Evolutionary conservation across 2,113 vertebrate genomes (phyloP).

Genomic region (Charadrius vociferus): DNA sequence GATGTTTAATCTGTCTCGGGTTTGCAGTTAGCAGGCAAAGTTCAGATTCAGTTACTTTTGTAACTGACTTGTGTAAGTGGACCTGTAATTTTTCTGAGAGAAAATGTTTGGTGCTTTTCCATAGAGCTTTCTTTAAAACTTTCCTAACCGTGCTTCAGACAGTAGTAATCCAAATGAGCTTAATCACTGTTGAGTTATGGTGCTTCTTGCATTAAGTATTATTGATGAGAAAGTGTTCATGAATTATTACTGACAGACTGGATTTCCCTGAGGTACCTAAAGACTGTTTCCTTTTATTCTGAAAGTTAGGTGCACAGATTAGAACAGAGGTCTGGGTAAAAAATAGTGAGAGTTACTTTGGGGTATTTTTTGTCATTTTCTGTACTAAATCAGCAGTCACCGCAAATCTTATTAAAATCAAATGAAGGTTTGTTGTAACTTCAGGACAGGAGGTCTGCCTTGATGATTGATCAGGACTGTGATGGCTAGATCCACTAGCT

Average conservation of each 20-base stretch:
- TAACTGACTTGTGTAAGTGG: background rate
- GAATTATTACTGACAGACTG: slow-evolving; percentile 33
- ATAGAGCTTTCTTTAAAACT: background rate
- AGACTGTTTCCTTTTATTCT: background rate
- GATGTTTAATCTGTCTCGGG: background rate
- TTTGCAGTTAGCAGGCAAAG: background rate
- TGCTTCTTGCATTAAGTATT: slow-evolving; percentile 52
- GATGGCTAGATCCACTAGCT: background rate
- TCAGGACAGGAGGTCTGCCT: background rate
- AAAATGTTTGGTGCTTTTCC: background rate
- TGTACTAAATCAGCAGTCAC: background rate
- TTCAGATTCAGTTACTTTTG: background rate
- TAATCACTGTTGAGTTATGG: slow-evolving; percentile 36
- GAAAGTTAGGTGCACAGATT: background rate
- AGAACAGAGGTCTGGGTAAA: background rate
- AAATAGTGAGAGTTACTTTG: background rate
- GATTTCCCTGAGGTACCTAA: background rate
- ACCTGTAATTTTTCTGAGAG: background rate
- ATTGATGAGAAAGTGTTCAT: slow-evolving; percentile 38
- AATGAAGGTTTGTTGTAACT: background rate
- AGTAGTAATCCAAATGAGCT: slow-evolving; percentile 17
- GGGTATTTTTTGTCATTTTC: background rate
- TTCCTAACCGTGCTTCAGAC: background rate
- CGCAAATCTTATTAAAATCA: background rate
- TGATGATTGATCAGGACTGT: background rate